Evolutionary conservation across 30 jellyfish, hydroid and myxozoan genomes (phyloP).

Genomic region (Pelagia noctiluca): DNA sequence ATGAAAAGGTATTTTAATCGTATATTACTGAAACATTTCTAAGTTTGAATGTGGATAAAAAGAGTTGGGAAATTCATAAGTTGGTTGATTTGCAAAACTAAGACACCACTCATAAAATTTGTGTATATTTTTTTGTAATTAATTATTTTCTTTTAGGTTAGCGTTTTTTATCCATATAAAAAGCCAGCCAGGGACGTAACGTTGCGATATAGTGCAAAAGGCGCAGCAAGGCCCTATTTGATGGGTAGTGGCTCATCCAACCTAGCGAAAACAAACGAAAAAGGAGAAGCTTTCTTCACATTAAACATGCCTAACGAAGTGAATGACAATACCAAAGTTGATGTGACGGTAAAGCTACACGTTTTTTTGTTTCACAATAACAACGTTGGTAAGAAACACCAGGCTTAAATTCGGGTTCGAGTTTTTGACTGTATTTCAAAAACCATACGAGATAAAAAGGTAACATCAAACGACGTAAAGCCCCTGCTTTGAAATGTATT

Average conservation of each 20-base stretch:
- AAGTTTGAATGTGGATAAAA: no score
- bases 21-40: no score
- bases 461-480: background rate
- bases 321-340: background rate
- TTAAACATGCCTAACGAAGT: conserved; percentile 27
- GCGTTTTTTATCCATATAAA: conserved; percentile 44
- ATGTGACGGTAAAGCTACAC: background rate
- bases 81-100: no score
- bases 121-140: no score
- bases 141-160: conserved; percentile 34
- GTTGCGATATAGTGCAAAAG: conserved; percentile 7
- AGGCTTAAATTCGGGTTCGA: no score
- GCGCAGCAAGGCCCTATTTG: background rate
- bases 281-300: conserved; percentile 49
- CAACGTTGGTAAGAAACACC: no score
- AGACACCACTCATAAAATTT: no score
- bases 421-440: no score
- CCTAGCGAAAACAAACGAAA: conserved; percentile 19
- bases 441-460: background rate
- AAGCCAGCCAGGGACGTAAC: conserved; percentile 16
- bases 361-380: no score
- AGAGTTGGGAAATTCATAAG: no score
- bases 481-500: background rate
- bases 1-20: no score
- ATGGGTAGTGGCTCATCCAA: conserved; percentile 13